Evolutionary conservation across 92 coral and sea anemone genomes (phyloP), one percentile per base, ranked within the genome.

Genomic region (Paragorgia papillata): DNA sequence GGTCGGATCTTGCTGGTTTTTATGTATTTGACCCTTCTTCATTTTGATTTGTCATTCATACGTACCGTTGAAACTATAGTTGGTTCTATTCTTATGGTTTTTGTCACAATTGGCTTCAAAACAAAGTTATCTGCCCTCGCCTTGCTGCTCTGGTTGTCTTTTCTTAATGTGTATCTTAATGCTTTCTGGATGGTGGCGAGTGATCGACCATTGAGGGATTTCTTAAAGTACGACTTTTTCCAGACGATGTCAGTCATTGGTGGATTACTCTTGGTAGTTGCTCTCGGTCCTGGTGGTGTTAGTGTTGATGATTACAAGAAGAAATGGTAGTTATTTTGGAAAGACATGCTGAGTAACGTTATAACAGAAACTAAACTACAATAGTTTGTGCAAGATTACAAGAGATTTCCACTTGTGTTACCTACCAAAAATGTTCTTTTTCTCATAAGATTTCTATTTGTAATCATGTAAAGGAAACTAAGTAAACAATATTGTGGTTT

Each of bases 301-400:
- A 95, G 99, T 27, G 99, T 95, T 22, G 99, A 95, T 69, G 99
- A 95, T 59, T 95, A 95, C 74, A 95, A 95, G 84, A 95, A 95
- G 80, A 95, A 95, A 62, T 95, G 99, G 99, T 95, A 82, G 64
- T 48, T 30, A 48, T 49, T 22, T 66, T n/a, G 17, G 51, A 64
- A 64, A 14, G 41, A 35, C 20, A 71, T 28, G 32, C 25, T 26
- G 43, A 48, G 13, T 14, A 49, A 69, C 24, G 29, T 30, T n/a
- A n/a, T n/a, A n/a, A n/a, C n/a, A n/a, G n/a, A n/a, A n/a, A n/a
- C n/a, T n/a, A n/a, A n/a, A n/a, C n/a, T n/a, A n/a, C n/a, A n/a
- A n/a, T n/a, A n/a, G n/a, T n/a, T 62, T 29, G 13, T 25, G 34
- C n/a, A 44, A 24, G 41, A 29, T 28, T 71, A 7, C 64, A 26